Evolutionary conservation across 2,797 vertebrate species (phyloP).

Genomic region (Clarias fuscus): DNA sequence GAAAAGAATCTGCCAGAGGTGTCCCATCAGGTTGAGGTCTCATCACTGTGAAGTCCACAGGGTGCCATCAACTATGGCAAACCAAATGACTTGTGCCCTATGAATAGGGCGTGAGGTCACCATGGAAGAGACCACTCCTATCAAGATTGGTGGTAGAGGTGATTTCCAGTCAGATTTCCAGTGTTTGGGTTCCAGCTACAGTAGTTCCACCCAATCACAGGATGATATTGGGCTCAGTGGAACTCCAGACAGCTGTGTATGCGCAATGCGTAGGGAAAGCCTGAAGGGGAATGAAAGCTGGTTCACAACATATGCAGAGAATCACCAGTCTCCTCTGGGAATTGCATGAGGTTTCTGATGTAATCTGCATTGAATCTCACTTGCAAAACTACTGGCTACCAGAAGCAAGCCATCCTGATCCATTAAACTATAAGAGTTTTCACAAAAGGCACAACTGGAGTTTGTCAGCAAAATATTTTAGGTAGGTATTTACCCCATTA

Average conservation of each 20-base stretch:
- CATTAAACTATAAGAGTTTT: background rate
- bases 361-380: background rate
- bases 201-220: background rate
- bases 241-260: background rate
- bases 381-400: background rate
- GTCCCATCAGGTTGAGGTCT: too few relatives aligned
- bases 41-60: too few relatives aligned
- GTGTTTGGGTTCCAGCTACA: background rate
- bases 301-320: constrained; percentile 8
- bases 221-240: background rate
- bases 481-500: background rate
- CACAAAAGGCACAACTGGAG: background rate
- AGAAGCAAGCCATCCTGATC: background rate
- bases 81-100: background rate
- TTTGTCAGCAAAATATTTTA: background rate
- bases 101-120: background rate
- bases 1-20: too few relatives aligned
- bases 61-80: too few relatives aligned
- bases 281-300: constrained; percentile 14
- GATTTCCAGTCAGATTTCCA: background rate
- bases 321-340: constrained; percentile 12
- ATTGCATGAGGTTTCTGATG: constrained; percentile 7
- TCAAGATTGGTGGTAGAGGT: background rate
- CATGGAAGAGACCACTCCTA: background rate
- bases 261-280: constrained; percentile 16